A percentile compares a stretch with the other conserved stretches of the same genome.
phyloP scores from a whole-genome alignment of 1,140 invertebrate genomes.

The Macrobrachium rosenbergii region DNA sequence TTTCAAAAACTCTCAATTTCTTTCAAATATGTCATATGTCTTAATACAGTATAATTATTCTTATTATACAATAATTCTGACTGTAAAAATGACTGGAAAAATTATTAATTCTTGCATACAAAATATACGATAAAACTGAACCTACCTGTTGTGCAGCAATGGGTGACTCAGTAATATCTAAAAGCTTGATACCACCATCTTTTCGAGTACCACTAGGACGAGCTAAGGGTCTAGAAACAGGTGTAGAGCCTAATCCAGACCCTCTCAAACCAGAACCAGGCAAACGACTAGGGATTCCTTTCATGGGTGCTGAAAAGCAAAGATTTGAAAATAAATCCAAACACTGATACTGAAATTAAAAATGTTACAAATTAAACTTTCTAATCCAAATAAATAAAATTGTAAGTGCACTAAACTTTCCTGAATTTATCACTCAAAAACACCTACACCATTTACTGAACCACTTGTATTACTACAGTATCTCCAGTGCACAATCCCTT shows the following conservation, averaged over 20 bases:
- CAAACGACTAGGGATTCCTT: conserved; percentile 88
- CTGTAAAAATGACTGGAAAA: background rate
- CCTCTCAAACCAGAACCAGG: conserved; percentile 77
- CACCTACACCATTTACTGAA: no score
- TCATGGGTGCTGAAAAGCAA: conserved; percentile 81
- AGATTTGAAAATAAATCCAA: conserved; percentile 28
- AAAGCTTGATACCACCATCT: conserved; percentile 91
- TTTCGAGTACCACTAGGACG: conserved; percentile 76
- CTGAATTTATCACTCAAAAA: no score
- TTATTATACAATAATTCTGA: conserved; percentile 71
- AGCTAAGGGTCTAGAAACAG: conserved; percentile 60
- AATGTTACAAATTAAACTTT: conserved; percentile 57
- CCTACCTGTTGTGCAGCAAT: conserved; percentile 71
- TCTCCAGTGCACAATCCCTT: no score
- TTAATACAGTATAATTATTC: conserved; percentile 69
- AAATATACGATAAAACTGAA: conserved; percentile 24
- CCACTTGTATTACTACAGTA: no score
- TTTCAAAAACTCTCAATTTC: no score
- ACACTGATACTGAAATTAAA: conserved; percentile 35
- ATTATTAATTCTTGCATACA: conserved; percentile 62
- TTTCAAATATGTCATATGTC: no score
- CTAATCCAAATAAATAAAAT: no score
- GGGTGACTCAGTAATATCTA: conserved; percentile 95
- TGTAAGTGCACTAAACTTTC: no score
- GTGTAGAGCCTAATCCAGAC: conserved; percentile 74